A percentile compares a stretch with the other conserved stretches of the same genome.
These are phyloP conservation scores for Bovichtus variegatus DNA, from an alignment of 2,797 vertebrate species.

Conservation along the genomic window DNA sequence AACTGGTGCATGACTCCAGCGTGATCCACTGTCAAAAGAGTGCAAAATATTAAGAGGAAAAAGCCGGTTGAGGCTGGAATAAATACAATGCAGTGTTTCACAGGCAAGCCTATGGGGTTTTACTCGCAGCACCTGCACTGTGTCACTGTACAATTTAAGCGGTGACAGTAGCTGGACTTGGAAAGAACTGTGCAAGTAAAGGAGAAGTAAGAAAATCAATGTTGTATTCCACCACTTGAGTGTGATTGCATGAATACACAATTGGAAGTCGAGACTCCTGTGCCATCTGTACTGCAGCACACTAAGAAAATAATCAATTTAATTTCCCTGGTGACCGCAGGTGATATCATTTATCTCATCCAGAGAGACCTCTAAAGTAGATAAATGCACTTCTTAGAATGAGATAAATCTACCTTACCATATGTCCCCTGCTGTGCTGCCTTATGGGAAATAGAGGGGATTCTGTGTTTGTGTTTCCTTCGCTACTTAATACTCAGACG, in stretches of 20 bases:
- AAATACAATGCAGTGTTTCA: not conserved
- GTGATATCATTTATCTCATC: constrained; percentile 80
- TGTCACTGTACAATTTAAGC: constrained; percentile 10
- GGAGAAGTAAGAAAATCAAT: constrained; percentile 44
- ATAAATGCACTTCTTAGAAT: constrained; percentile 76
- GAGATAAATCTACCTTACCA: constrained; percentile 72
- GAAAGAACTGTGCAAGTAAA: constrained; percentile 15
- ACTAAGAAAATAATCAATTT: constrained; percentile 80
- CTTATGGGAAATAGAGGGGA: constrained; percentile 51
- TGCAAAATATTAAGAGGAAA: not conserved
- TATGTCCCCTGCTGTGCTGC: constrained; percentile 62
- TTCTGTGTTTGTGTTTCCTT: constrained; percentile 27
- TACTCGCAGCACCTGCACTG: constrained; percentile 3
- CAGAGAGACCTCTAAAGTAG: constrained; percentile 74
- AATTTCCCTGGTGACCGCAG: constrained; percentile 79
- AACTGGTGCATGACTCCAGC: not conserved
- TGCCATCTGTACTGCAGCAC: constrained; percentile 71
- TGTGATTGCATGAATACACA: constrained; percentile 67
- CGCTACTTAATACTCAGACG: constrained; percentile 18
- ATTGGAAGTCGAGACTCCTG: constrained; percentile 52
- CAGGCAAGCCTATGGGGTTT: not conserved
- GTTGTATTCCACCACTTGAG: constrained; percentile 39
- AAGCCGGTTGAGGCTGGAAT: not conserved
- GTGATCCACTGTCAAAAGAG: not conserved
- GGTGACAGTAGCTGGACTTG: constrained; percentile 4